Conservation (phyloP, 1,140 invertebrate genomes). For the Megathymus violae region DNA sequence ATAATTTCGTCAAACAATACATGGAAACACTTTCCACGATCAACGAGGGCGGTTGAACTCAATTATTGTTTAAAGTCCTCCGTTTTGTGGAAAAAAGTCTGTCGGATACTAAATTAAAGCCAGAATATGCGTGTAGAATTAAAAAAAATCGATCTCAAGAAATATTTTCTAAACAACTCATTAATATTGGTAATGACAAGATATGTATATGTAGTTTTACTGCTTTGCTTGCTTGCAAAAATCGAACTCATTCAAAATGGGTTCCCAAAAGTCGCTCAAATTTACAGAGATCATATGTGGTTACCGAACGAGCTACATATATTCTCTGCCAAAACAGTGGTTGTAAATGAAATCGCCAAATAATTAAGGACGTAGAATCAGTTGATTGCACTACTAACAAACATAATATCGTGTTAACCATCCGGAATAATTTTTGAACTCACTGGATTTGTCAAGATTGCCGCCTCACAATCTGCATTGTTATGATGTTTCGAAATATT, state of each 20-base stretch:
- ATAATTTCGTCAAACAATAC: not conserved
- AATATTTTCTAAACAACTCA: constrained; percentile 46
- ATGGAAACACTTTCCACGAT: constrained; percentile 40
- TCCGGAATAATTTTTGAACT: constrained; percentile 75
- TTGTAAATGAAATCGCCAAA: constrained; percentile 42
- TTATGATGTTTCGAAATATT: constrained; percentile 78
- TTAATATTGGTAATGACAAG: constrained; percentile 70
- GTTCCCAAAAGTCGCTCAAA: constrained; percentile 63
- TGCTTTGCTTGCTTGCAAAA: constrained; percentile 61
- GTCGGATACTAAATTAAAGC: constrained; percentile 62
- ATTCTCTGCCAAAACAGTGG: constrained; percentile 41
- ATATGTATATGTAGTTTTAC: constrained; percentile 49
- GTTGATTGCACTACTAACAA: constrained; percentile 42
- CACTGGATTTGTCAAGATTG: constrained; percentile 66
- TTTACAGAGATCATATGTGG: constrained; percentile 53
- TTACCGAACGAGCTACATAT: constrained; percentile 46
- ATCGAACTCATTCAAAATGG: constrained; percentile 62
- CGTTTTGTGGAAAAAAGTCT: constrained; percentile 65
- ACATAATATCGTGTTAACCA: constrained; percentile 52
- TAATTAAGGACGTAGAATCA: constrained; percentile 43
- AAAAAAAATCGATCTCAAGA: constrained; percentile 56
- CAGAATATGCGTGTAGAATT: constrained; percentile 70
- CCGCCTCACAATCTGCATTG: constrained; percentile 64
- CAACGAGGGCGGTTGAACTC: constrained; percentile 73
- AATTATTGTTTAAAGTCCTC: constrained; percentile 54